phyloP scores from a whole-genome alignment of 2,888 invertebrate genomes.

The Marasmarcha lunaedactyla region DNA sequence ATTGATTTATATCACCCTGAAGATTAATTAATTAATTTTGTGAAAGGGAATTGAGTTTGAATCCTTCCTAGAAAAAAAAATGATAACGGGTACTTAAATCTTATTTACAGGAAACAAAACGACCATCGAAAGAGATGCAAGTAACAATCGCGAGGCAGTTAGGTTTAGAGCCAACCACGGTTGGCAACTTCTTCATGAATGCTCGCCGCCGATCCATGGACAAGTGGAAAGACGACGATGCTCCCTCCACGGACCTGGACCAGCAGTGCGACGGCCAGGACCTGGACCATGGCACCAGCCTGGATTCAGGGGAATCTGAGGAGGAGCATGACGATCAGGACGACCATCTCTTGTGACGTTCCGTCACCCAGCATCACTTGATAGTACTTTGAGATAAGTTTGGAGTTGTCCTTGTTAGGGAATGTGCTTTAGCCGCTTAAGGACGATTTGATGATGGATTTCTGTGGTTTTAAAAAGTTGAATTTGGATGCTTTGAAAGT shows the following conservation, averaged over 20 bases:
- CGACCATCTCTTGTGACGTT: conserved; percentile 68
- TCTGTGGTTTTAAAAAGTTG: conserved; percentile 8
- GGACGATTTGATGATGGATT: conserved; percentile 19
- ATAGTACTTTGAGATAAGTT: conserved; percentile 54
- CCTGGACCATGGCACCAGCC: conserved; percentile 47
- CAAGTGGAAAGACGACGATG: conserved; percentile 97
- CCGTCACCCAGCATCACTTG: conserved; percentile 47
- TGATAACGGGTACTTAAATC: too few species aligned
- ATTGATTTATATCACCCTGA: too few species aligned
- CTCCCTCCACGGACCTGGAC: conserved; percentile 71
- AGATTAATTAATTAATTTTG: too few species aligned
- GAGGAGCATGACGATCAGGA: conserved; percentile 57
- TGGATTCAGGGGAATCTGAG: conserved; percentile 57
- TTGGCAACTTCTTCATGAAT: conserved; percentile 99
- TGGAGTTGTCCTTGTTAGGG: conserved; percentile 26
- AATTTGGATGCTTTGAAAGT: too few species aligned
- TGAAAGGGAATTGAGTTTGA: too few species aligned
- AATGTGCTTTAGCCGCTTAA: neutral
- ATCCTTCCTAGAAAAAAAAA: too few species aligned
- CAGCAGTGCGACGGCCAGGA: conserved; percentile 66
- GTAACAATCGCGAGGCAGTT: conserved; percentile 98
- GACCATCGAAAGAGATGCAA: conserved; percentile 99
- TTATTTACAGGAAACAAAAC: conserved; percentile 91
- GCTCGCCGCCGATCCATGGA: conserved; percentile 98
- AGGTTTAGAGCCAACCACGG: conserved; percentile 96